Conservation (phyloP, 2,888 invertebrate genomes). For the Lottia scabra region DNA sequence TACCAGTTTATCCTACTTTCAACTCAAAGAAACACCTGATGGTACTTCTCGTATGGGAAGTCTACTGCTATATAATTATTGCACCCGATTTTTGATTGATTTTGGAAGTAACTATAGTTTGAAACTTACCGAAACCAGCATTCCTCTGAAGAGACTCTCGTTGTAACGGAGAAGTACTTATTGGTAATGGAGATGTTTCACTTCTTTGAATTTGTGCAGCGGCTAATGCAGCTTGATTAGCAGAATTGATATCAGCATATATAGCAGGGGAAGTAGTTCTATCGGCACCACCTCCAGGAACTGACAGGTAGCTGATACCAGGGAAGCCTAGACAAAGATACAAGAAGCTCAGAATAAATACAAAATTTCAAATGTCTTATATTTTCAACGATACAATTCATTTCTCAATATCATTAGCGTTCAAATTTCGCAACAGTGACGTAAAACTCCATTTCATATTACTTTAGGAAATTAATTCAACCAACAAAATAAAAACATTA, state of each 20-base stretch:
- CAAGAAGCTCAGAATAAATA: constrained; percentile 23
- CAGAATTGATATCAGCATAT: constrained; percentile 59
- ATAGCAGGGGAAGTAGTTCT: constrained; percentile 69
- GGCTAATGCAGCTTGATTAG: constrained; percentile 48
- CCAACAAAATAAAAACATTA: too few relatives aligned
- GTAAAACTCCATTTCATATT: too few relatives aligned
- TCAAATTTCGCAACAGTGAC: too few relatives aligned
- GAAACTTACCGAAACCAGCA: constrained; percentile 26
- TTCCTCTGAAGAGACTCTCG: constrained; percentile 45
- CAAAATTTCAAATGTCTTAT: constrained; percentile 7
- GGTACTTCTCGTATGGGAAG: too few relatives aligned
- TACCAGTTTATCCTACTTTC: too few relatives aligned
- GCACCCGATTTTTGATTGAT: too few relatives aligned
- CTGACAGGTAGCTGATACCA: constrained; percentile 70
- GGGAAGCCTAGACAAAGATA: constrained; percentile 68
- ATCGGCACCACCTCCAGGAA: constrained; percentile 57
- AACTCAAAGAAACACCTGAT: too few relatives aligned
- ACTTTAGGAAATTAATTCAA: too few relatives aligned
- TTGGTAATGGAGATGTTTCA: constrained; percentile 63
- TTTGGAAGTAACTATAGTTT: neutral
- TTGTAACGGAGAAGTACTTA: constrained; percentile 63
- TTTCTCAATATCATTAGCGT: neutral
- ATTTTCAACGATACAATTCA: neutral
- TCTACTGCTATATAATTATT: too few relatives aligned
- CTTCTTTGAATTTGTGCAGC: constrained; percentile 53